A percentile compares a stretch with the other conserved stretches of the same genome.
Conservation (phyloP, 2,888 invertebrate genomes). For the Tanytarsus gracilentus region DNA sequence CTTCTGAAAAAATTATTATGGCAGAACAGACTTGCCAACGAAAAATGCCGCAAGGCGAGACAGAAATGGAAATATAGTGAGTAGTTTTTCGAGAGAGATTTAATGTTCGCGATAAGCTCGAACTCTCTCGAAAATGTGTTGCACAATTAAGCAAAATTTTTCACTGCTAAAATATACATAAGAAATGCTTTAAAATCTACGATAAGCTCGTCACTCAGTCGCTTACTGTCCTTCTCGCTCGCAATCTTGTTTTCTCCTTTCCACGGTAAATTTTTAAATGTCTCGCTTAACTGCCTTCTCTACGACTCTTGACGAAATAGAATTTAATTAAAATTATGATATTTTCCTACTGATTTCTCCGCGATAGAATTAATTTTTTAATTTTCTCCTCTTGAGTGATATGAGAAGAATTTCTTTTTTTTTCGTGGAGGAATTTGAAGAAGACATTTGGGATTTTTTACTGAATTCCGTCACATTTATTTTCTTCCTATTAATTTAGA, state of each 20-base stretch:
- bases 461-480: too few species aligned
- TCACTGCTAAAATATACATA: constrained; percentile 12
- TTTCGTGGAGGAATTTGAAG: too few species aligned
- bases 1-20: constrained; percentile 4
- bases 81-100: constrained; percentile 16
- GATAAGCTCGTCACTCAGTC: constrained; percentile 20
- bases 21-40: not conserved
- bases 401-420: too few species aligned
- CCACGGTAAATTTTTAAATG: not conserved
- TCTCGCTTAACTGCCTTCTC: not conserved
- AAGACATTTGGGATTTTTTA: too few species aligned
- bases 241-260: not conserved
- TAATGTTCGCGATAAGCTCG: constrained; percentile 12
- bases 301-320: not conserved
- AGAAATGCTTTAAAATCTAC: constrained; percentile 11
- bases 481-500: too few species aligned
- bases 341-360: too few species aligned
- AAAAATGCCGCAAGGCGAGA: constrained; percentile 2
- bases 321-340: not conserved
- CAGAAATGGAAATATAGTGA: not conserved
- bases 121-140: constrained; percentile 25
- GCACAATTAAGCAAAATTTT: constrained; percentile 29
- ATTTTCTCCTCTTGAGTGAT: too few species aligned
- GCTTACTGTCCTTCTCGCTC: not conserved
- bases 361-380: too few species aligned